Percentiles rank a stretch among this genome's conserved stretches.
phyloP scores from a whole-genome alignment of 2,797 vertebrate species.

The Alectoris magna region DNA sequence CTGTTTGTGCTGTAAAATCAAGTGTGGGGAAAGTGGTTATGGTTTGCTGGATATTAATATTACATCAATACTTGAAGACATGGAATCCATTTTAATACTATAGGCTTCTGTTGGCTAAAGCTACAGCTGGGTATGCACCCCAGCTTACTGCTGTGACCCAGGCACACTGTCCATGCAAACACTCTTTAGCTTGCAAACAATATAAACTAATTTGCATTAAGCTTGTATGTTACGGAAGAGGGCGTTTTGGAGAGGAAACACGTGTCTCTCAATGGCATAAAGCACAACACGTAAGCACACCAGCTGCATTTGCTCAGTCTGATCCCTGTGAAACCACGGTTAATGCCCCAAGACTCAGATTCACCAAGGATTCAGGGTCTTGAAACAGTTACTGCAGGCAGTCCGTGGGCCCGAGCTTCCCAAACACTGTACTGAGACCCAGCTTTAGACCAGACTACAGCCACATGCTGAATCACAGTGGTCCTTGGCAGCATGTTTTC shows the following conservation, averaged over 20 bases:
- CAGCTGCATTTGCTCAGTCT: not conserved
- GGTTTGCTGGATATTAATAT: not conserved
- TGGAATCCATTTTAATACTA: not conserved
- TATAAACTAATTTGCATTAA: not conserved
- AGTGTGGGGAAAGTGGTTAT: not conserved
- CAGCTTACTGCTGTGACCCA: not conserved
- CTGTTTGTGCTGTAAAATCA: not conserved
- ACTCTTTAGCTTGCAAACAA: not conserved
- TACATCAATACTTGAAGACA: not conserved
- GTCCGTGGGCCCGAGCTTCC: not conserved
- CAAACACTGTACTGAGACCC: not conserved
- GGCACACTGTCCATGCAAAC: not conserved
- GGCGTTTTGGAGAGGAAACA: not conserved
- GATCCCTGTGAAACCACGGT: not conserved
- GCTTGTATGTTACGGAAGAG: not conserved
- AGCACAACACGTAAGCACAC: rapidly evolving
- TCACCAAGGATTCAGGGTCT: not conserved
- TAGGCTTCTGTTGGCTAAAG: not conserved
- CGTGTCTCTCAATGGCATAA: not conserved
- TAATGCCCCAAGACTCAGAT: not conserved
- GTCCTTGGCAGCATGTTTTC: conserved; percentile 15
- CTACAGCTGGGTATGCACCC: not conserved
- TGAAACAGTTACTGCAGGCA: conserved; percentile 3
- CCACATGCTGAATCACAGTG: conserved; percentile 31
- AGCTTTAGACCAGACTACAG: conserved; percentile 22